Evolutionary conservation across 1,140 invertebrate genomes (phyloP), one percentile per base, ranked within the genome.

Genomic region (Acromyrmex echinatior): DNA sequence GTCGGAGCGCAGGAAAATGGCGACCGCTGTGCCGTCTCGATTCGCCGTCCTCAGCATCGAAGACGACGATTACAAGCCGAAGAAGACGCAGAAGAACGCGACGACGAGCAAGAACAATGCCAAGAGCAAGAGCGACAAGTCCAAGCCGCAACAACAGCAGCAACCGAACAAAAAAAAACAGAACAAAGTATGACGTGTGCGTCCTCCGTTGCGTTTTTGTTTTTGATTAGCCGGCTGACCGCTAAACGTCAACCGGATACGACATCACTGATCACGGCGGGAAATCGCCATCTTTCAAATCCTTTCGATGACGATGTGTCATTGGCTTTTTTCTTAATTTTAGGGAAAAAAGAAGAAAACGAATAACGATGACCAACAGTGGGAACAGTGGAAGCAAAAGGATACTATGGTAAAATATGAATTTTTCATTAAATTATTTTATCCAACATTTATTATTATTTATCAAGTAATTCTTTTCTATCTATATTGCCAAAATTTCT

Each of bases 11-110:
- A 68, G n/a, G 89, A 89, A 93, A 95, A 96, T 95, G 95, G 95
- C 95, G 90, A 95, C 94, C 68, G 94, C 95, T 16, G 94, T 96
- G 21, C 95, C 96, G 1, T 96, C 96, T n/a, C 89, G 96, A 76
- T 96, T 96, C 88, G 95, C 96, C 74, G 95, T 96, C 45, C 94
- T 96, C 12, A 95, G 95, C 81, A 93, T 96, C 35, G 96, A 96
- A 58, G 96, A 96, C 70, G 96, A 96, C 80, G 96, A 96, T 87
- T 94, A 93, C 63, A 94, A 94, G 51, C 92, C 93, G 51, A 94
- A 92, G 74, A 95, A 95, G 78, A 86, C 86, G 0, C 92, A 93
- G 87, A 95, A 95, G 86, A 84, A 87, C 56, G 51, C 90, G 25
- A 60, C 93, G n/a, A n/a, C 90, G 6, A 79, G 78, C 10, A 95